Conservation (phyloP, 2,797 vertebrate species). For the Poecile montanus region DNA sequence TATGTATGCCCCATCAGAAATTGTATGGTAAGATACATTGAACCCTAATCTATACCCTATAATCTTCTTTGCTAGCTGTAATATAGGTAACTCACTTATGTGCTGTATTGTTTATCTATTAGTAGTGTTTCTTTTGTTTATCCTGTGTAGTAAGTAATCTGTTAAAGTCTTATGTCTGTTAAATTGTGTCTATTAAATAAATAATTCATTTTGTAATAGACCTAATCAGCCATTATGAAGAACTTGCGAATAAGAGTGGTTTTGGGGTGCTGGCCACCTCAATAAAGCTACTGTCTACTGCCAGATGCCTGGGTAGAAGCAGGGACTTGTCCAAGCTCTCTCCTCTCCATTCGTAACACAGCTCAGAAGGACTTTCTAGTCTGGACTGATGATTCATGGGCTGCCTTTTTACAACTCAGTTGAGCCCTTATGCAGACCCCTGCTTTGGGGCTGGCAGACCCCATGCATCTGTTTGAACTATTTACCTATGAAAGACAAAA, state of each 20-base stretch:
- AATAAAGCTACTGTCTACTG: neutral
- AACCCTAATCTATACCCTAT: too few relatives aligned
- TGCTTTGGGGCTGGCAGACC: neutral
- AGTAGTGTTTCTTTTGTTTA: too few relatives aligned
- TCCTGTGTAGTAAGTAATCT: too few relatives aligned
- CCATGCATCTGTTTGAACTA: neutral
- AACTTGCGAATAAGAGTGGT: fast-evolving
- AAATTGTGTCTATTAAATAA: neutral
- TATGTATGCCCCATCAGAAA: too few relatives aligned
- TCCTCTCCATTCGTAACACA: fast-evolving
- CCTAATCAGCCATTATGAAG: neutral
- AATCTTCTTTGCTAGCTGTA: too few relatives aligned
- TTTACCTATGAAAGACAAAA: too few relatives aligned
- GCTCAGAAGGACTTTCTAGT: neutral
- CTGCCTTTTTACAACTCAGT: neutral
- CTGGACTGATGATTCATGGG: neutral
- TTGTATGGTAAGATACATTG: too few relatives aligned
- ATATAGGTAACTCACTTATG: too few relatives aligned
- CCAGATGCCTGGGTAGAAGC: neutral
- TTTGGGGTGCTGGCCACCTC: neutral
- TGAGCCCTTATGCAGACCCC: neutral
- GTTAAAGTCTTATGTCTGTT: too few relatives aligned
- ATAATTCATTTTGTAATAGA: too few relatives aligned
- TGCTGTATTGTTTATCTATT: too few relatives aligned
- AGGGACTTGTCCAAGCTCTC: neutral